Percentiles rank a stretch among this genome's conserved stretches.
These are phyloP conservation scores for Chalcosyrphus nemorum DNA, from an alignment of 2,888 invertebrate genomes.

Conservation along the genomic window DNA sequence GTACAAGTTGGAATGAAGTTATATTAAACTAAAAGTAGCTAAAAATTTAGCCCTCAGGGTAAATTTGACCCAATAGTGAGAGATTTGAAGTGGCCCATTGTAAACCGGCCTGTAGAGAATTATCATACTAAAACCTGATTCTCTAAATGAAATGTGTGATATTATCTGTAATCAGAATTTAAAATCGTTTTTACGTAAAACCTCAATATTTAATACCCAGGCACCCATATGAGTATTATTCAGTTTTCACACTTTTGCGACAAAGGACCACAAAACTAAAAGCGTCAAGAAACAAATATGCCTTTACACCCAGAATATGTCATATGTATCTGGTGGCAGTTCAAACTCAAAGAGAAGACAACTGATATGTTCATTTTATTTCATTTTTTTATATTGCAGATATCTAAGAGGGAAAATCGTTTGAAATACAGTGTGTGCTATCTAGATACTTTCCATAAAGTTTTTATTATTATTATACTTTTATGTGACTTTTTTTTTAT, in stretches of 20 bases:
- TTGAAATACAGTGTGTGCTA: slow-evolving; percentile 26
- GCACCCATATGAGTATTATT: background rate
- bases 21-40: too few species aligned
- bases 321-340: background rate
- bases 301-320: background rate
- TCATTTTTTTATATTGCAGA: background rate
- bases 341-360: background rate
- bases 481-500: background rate
- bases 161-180: too few species aligned
- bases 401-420: background rate
- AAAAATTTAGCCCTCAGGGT: too few species aligned
- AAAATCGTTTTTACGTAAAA: background rate
- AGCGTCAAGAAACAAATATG: background rate
- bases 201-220: background rate
- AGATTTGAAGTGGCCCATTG: too few species aligned
- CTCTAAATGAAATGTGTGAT: too few species aligned
- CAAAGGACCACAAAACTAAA: background rate
- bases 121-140: too few species aligned
- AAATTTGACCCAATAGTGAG: too few species aligned
- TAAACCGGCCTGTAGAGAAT: too few species aligned
- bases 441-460: background rate
- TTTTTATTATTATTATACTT: background rate
- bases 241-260: background rate
- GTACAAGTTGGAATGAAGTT: too few species aligned
- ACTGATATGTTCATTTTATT: slow-evolving; percentile 12